Conservation (phyloP, 2,113 vertebrate genomes). For the Peromyscus californicus region DNA sequence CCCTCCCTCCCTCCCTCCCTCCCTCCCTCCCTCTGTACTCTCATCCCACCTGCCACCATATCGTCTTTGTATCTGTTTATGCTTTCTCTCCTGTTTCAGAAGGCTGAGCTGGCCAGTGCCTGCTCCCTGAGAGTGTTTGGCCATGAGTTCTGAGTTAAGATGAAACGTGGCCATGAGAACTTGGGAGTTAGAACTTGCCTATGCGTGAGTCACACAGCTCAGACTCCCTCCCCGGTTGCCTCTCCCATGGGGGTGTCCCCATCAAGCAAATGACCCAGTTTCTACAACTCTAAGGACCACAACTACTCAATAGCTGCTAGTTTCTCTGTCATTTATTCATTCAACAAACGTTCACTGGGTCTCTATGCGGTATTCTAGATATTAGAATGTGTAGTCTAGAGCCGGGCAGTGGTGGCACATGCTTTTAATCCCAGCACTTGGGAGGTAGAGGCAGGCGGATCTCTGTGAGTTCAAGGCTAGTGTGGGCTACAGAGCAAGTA, state of each 20-base stretch:
- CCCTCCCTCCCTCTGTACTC: neutral
- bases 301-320: neutral
- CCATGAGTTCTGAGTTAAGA: neutral
- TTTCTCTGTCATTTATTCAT: neutral
- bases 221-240: neutral
- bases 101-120: neutral
- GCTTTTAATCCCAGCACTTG: no score
- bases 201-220: neutral
- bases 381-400: neutral
- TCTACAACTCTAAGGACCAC: neutral
- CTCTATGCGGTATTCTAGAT: neutral
- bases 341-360: neutral
- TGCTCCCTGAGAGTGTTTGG: neutral
- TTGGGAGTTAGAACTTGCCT: neutral
- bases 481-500: no score
- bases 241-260: accelerated
- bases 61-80: accelerated
- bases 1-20: neutral
- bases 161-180: no score
- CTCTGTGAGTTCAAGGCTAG: no score
- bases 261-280: neutral
- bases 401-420: no score
- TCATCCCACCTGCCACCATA: neutral
- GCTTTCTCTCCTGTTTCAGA: neutral
- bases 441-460: no score